A percentile compares a stretch with the other conserved stretches of the same genome.
phyloP scores from a whole-genome alignment of 2,113 vertebrate genomes.

The Rana temporaria region DNA sequence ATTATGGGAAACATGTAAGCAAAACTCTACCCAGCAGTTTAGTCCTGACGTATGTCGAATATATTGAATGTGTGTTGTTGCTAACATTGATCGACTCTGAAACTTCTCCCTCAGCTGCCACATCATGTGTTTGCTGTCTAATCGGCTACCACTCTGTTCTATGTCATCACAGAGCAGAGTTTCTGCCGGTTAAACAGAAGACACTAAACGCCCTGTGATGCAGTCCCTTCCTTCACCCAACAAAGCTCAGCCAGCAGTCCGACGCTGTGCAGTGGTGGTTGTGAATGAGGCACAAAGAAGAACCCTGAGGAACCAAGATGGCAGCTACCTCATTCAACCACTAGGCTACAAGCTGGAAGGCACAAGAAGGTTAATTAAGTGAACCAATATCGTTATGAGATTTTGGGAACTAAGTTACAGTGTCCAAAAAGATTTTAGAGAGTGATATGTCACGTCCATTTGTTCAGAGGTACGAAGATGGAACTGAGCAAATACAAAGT shows the following conservation, averaged over 20 bases:
- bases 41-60: neutral
- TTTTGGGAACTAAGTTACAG: no score
- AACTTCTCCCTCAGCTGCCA: conserved; percentile 1
- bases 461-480: no score
- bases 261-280: neutral
- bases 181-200: conserved; percentile 45
- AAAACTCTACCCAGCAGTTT: neutral
- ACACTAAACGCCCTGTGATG: conserved; percentile 34
- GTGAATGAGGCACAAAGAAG: neutral
- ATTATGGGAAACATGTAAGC: neutral
- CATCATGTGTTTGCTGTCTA: conserved; percentile 41
- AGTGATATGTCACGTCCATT: no score
- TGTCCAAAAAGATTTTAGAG: no score
- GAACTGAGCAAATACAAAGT: no score
- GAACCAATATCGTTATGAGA: no score
- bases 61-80: neutral
- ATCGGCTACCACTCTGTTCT: conserved; percentile 46
- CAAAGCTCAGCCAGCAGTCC: neutral
- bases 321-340: neutral
- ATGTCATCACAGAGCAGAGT: conserved; percentile 47
- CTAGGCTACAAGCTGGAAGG: neutral
- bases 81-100: neutral
- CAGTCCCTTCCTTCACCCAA: conserved; percentile 22
- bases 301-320: neutral
- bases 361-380: no score